These are phyloP conservation scores for Ligdia adustata DNA, from an alignment of 2,888 invertebrate genomes.

Conservation along the genomic window DNA sequence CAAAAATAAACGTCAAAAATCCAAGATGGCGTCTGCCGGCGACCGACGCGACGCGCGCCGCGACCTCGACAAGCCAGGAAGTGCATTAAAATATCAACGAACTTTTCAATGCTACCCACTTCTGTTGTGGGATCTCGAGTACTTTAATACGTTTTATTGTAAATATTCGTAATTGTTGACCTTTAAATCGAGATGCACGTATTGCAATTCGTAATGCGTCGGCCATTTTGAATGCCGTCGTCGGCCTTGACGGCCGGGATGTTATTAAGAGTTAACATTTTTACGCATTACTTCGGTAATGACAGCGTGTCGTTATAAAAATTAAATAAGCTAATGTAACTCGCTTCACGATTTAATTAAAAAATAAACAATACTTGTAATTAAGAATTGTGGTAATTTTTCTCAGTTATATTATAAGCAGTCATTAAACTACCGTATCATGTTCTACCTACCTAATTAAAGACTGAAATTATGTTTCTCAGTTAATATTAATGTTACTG, in stretches of 20 bases:
- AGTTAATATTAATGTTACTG: too few species aligned
- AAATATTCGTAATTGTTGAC: slow-evolving; percentile 51
- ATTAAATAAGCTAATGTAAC: neutral
- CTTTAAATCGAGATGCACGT: slow-evolving; percentile 57
- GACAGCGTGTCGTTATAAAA: slow-evolving; percentile 1
- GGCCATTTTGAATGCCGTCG: slow-evolving; percentile 53
- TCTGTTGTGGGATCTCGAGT: slow-evolving; percentile 34
- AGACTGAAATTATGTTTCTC: too few species aligned
- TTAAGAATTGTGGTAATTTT: neutral
- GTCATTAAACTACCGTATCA: too few species aligned
- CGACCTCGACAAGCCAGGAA: slow-evolving; percentile 75
- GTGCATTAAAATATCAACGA: slow-evolving; percentile 81
- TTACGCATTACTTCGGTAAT: slow-evolving; percentile 19
- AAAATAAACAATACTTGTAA: neutral
- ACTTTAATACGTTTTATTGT: slow-evolving; percentile 36
- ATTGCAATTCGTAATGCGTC: slow-evolving; percentile 43
- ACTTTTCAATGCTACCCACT: slow-evolving; percentile 80
- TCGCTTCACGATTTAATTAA: neutral
- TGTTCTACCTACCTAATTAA: too few species aligned
- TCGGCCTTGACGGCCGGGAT: slow-evolving; percentile 49
- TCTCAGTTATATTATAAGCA: too few species aligned
- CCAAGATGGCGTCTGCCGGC: slow-evolving; percentile 67
- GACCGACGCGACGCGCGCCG: slow-evolving; percentile 50
- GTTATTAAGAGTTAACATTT: slow-evolving; percentile 32
- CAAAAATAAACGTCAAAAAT: slow-evolving; percentile 82